phyloP scores from a whole-genome alignment of 2,888 invertebrate genomes.

The Nysson spinosus region DNA sequence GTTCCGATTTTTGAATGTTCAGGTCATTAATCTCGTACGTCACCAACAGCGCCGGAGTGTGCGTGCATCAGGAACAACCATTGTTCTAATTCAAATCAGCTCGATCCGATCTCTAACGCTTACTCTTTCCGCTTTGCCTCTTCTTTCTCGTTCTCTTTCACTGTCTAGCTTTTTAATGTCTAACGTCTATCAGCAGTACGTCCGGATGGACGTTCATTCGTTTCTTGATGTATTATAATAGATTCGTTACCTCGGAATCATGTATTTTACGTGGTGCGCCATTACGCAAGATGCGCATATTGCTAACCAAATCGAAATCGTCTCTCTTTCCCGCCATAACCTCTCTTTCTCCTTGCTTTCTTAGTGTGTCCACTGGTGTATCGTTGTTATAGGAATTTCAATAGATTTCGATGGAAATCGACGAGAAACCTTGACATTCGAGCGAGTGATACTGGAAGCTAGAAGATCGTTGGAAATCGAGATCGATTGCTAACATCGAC shows the following conservation, averaged over 20 bases:
- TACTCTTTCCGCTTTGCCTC: slow-evolving; percentile 13
- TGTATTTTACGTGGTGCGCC: slow-evolving; percentile 47
- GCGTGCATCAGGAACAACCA: slow-evolving; percentile 58
- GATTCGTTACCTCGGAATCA: slow-evolving; percentile 58
- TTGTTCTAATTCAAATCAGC: slow-evolving; percentile 70
- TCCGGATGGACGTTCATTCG: slow-evolving; percentile 42
- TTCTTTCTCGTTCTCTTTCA: slow-evolving; percentile 3
- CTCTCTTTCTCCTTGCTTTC: neutral
- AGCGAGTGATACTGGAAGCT: slow-evolving; percentile 25
- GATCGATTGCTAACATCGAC: slow-evolving; percentile 35
- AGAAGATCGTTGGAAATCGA: slow-evolving; percentile 41
- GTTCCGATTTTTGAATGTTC: slow-evolving; percentile 70
- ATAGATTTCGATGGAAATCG: slow-evolving; percentile 57
- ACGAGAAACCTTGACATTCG: slow-evolving; percentile 65
- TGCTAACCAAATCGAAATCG: slow-evolving; percentile 42
- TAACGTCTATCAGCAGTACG: slow-evolving; percentile 32
- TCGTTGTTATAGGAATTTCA: slow-evolving; percentile 56
- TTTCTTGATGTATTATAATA: slow-evolving; percentile 59
- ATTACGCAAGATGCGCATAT: slow-evolving; percentile 57
- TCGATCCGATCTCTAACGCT: slow-evolving; percentile 61
- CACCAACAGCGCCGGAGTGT: slow-evolving; percentile 60
- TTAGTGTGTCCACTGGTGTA: slow-evolving; percentile 15
- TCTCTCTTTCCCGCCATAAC: slow-evolving; percentile 3
- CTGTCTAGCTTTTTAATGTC: slow-evolving; percentile 16
- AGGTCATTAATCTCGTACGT: slow-evolving; percentile 69